Evolutionary conservation across 1,140 invertebrate genomes (phyloP), one percentile per base, ranked within the genome.

Genomic region (Akabosia matsudoensis): DNA sequence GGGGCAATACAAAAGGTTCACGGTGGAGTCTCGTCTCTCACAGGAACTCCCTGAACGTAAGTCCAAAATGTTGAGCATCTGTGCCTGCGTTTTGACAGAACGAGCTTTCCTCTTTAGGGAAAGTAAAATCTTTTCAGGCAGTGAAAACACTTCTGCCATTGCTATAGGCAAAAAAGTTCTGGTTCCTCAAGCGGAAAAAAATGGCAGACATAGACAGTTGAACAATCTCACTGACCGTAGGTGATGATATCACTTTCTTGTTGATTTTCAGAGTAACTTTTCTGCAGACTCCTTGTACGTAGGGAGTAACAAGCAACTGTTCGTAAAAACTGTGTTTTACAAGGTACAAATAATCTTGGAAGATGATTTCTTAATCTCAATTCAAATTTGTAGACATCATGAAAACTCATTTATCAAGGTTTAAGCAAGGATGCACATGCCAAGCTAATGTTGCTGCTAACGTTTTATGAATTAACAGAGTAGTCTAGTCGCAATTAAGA

Each of bases 401-500:
- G 37, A 7, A 45, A 45, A 45, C 18, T 45, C 18, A 45, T n/a
- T n/a, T n/a, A n/a, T n/a, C n/a, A n/a, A n/a, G n/a, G n/a, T n/a
- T n/a, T n/a, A 18, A 45, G 37, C 7, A 74, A 74, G 3, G 26
- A 26, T 74, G 31, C 16, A 34, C 31, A 51, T 14, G 33, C 22
- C 22, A 34, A 72, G 16, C 18, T 30, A 72, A 34, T 34, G 52
- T 16, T 37, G 72, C 7, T 22, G n/a, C 54, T n/a, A 16, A 24
- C n/a, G 13, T 13, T 56, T 56, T 56, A 45, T 45, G 7, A 45
- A 45, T 45, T 45, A 45, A 67, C 82, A 89, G 88, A 88, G 88
- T 2, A 86, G 86, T n/a, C 90, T 94, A 82, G 94, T 97, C 0
- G 95, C 95, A 22, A 91, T 98, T 70, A 98, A 97, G 84, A 88